A percentile compares a stretch with the other conserved stretches of the same genome.
Conservation (phyloP, 2,113 vertebrate genomes). For the Falcunculus frontatus region DNA sequence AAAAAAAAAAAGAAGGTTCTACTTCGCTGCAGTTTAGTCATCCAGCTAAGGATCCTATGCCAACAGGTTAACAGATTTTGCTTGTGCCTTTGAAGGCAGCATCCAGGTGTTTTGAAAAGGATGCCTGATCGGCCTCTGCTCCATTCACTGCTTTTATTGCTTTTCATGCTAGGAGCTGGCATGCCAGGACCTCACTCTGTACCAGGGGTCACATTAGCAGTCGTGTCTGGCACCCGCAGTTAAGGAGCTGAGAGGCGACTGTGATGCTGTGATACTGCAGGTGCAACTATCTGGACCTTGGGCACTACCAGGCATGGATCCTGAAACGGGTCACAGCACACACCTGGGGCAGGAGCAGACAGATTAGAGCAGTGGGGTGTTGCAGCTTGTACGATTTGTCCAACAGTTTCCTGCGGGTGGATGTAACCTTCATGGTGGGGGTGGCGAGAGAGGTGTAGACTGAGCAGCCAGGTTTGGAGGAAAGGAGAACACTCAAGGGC, state of each 20-base stretch:
- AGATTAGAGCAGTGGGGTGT: not conserved
- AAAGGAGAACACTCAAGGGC: accelerated
- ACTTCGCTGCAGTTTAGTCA: not conserved
- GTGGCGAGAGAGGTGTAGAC: not conserved
- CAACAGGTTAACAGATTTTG: not conserved
- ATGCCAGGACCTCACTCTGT: accelerated
- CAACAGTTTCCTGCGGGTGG: accelerated
- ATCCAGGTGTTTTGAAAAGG: not conserved
- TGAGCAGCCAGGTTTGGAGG: not conserved
- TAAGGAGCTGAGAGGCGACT: not conserved
- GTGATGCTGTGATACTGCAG: not conserved
- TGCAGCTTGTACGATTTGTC: not conserved
- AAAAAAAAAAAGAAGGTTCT: not conserved
- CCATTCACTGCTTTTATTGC: not conserved
- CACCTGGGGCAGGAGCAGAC: not conserved
- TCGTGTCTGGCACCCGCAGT: accelerated
- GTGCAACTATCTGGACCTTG: not conserved
- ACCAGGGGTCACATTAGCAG: not conserved
- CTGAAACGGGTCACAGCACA: not conserved
- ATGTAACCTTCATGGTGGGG: too few species aligned
- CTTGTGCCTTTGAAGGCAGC: not conserved
- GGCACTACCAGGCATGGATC: not conserved
- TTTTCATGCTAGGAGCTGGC: not conserved
- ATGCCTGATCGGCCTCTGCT: not conserved
- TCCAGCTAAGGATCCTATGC: not conserved